These are phyloP conservation scores for Tenualosa ilisha DNA, from an alignment of 2,797 vertebrate genomes.

Conservation along the genomic window DNA sequence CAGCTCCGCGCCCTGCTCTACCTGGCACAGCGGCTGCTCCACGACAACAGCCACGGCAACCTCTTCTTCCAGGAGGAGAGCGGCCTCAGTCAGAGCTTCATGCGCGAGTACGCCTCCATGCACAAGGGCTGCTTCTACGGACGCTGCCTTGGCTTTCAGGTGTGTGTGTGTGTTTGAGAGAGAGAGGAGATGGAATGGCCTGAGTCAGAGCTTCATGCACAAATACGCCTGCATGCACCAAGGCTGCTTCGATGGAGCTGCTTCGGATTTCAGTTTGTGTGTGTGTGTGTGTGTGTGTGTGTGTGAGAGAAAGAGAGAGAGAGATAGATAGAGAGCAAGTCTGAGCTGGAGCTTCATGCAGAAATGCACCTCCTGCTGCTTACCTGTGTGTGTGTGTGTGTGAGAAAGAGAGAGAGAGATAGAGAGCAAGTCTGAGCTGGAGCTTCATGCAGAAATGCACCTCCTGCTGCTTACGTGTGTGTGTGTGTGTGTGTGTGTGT, in stretches of 20 bases:
- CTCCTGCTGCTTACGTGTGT: no score
- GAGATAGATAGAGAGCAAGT: no score
- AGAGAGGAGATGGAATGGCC: not conserved
- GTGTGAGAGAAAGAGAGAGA: not conserved
- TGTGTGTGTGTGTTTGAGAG: conserved; percentile 47
- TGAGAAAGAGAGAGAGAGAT: no score
- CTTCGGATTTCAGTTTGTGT: not conserved
- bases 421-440: no score
- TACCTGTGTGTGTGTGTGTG: not conserved
- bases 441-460: no score
- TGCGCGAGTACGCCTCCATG: conserved; percentile 86
- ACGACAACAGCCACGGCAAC: conserved; percentile 81
- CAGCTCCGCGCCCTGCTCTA: conserved; percentile 89
- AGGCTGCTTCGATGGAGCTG: not conserved
- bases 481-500: no score
- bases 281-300: not conserved
- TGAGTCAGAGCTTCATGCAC: conserved; percentile 75
- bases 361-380: no score
- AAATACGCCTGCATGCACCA: conserved; percentile 69
- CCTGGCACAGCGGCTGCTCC: conserved; percentile 84
- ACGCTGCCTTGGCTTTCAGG: conserved; percentile 92
- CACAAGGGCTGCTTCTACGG: conserved; percentile 94
- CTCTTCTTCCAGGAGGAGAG: conserved; percentile 86
- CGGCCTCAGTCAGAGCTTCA: conserved; percentile 80
- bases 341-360: not conserved